A percentile compares a stretch with the other conserved stretches of the same genome.
These are phyloP conservation scores for Rutilus rutilus DNA, from an alignment of 2,113 vertebrate genomes.

Conservation along the genomic window DNA sequence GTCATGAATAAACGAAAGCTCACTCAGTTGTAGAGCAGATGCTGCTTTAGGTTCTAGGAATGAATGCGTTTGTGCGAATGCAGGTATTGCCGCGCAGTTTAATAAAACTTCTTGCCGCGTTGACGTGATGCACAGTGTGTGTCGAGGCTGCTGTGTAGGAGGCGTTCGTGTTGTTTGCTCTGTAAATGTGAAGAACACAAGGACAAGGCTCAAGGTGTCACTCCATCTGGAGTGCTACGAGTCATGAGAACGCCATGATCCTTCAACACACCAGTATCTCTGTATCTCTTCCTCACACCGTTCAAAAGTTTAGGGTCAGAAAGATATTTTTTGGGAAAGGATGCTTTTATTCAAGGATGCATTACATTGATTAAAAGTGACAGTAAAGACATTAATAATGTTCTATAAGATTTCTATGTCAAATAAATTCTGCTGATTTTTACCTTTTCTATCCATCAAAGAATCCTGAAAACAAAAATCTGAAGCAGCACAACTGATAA, in stretches of 20 bases:
- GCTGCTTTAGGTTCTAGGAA: not conserved
- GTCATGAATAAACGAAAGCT: conserved; percentile 8
- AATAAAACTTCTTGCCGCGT: not conserved
- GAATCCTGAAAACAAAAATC: not conserved
- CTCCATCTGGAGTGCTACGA: conserved; percentile 54
- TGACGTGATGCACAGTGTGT: not conserved
- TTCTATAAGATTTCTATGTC: not conserved
- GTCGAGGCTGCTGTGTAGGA: conserved; percentile 44
- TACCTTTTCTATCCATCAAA: not conserved
- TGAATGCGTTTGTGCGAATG: not conserved
- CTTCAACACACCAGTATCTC: conserved; percentile 13
- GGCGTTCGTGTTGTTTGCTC: conserved; percentile 17
- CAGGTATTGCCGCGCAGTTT: not conserved
- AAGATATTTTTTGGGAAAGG: not conserved
- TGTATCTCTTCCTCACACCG: not conserved
- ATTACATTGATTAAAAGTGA: not conserved
- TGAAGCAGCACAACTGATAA: not conserved
- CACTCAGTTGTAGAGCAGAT: not conserved
- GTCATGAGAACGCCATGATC: conserved; percentile 35
- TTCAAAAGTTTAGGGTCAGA: not conserved
- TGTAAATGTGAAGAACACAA: conserved; percentile 44
- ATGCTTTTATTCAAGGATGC: not conserved
- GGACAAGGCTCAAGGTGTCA: conserved; percentile 50
- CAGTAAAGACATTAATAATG: not conserved
- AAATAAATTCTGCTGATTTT: too few relatives aligned